Percentiles rank a stretch among this genome's conserved stretches.
Conservation (phyloP, 2,797 vertebrate species). For the Sciurus carolinensis region DNA sequence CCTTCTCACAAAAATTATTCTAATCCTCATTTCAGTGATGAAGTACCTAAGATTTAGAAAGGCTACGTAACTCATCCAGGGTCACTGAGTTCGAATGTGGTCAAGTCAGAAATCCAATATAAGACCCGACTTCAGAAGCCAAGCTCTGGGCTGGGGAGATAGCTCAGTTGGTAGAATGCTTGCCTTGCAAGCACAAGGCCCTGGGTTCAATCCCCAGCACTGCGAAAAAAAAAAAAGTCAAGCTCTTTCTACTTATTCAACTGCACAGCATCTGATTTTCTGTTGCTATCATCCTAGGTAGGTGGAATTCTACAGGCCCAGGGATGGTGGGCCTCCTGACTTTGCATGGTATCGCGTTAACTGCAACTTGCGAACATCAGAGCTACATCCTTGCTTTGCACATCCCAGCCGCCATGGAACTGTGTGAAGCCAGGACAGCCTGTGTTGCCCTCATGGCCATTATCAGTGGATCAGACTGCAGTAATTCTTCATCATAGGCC, state of each 20-base stretch:
- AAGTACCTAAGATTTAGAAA: neutral
- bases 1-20: neutral
- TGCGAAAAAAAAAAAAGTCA: neutral
- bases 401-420: neutral
- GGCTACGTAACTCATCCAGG: neutral
- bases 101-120: neutral
- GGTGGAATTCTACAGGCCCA: neutral
- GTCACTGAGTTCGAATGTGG: neutral
- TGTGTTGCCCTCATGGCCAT: neutral
- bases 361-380: neutral
- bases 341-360: neutral
- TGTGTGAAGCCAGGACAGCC: neutral
- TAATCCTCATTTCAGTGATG: slow-evolving; percentile 12
- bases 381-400: neutral
- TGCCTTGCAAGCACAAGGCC: too few relatives aligned
- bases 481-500: neutral
- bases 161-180: too few relatives aligned
- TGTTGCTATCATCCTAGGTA: neutral
- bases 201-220: too few relatives aligned
- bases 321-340: neutral
- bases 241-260: neutral
- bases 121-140: neutral
- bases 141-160: neutral
- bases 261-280: neutral
- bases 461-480: neutral